Base-by-base conservation (phyloP, 2,113 vertebrate species). In the Corynorhinus townsendii region DNA sequence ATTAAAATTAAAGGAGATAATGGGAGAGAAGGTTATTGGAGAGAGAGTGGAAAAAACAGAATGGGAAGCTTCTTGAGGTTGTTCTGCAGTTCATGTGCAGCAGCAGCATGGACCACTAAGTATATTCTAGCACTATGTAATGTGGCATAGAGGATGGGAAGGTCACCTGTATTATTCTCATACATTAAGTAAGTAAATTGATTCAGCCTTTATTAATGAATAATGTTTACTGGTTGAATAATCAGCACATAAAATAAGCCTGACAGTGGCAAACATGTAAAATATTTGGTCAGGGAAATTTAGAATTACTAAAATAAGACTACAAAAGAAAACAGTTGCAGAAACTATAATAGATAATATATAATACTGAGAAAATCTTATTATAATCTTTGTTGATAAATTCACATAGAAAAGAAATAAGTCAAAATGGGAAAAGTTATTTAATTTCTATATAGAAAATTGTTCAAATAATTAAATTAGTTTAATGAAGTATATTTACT, bases 291-390 rank as follows among this genome's bases (percentile, higher is more conserved):
- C 26, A n/a, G 33, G 15, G 14, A 83, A 79, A 22, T 87, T 87
- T 90, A 79, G 76, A 69, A n/a, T 96, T 71, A 43, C 24, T 87
- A 49, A 95, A 43, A 88, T 69, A 84, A 93, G 17, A 10, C 62
- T 64, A 43, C 28, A 88, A 80, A 95, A 85, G 49, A 85, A 90
- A 88, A 76, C 10, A 82, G 17, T 88, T 77, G 59, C 26, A 86
- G 82, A 79, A 59, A 90, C 35, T 59, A 15, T 19, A 59, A 71
- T 86, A 62, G 66, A 10, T 91, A 52, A 33, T 83, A 68, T 33
- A 52, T 54, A 6, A 38, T 45, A 73, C 14, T 28, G 17, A 83
- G 33, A 85, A 93, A 85, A 84, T 38, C 40, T 69, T 11, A 66
- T 93, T 68, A 20, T 76, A 71, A 68, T 92, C 33, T 94, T 93